phyloP scores from a whole-genome alignment of 2,797 vertebrate species.

The Oreortyx pictus region DNA sequence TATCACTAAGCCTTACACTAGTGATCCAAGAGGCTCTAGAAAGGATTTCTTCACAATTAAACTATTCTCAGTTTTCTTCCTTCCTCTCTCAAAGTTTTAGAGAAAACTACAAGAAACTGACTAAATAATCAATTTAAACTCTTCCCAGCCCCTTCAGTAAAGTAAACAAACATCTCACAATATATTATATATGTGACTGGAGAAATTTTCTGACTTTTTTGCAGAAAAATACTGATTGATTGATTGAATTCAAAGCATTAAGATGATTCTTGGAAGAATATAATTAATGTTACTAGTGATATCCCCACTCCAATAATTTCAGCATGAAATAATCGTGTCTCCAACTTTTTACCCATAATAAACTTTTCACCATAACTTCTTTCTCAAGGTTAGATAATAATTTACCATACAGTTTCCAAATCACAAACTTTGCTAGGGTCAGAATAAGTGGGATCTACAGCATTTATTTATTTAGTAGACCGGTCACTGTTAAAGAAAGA shows the following conservation, averaged over 20 bases:
- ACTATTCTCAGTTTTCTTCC: not conserved
- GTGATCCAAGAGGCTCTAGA: not conserved
- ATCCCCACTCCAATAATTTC: constrained; percentile 11
- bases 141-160: not conserved
- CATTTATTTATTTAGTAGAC: not conserved
- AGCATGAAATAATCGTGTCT: not conserved
- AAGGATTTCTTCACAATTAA: not conserved
- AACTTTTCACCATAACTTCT: not conserved
- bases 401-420: not conserved
- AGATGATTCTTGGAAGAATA: constrained; percentile 38
- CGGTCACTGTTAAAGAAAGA: not conserved
- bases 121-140: not conserved
- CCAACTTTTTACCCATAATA: constrained; percentile 22
- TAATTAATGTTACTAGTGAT: constrained; percentile 44
- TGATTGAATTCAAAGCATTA: not conserved
- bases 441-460: not conserved
- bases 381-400: constrained; percentile 7
- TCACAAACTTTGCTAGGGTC: not conserved
- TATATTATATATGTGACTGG: not conserved
- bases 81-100: not conserved
- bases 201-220: not conserved
- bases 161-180: not conserved
- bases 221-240: not conserved
- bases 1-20: not conserved
- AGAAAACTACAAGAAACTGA: not conserved